These are phyloP conservation scores for Drosophila basisetae DNA, from an alignment of 2,888 invertebrate species.

Conservation along the genomic window DNA sequence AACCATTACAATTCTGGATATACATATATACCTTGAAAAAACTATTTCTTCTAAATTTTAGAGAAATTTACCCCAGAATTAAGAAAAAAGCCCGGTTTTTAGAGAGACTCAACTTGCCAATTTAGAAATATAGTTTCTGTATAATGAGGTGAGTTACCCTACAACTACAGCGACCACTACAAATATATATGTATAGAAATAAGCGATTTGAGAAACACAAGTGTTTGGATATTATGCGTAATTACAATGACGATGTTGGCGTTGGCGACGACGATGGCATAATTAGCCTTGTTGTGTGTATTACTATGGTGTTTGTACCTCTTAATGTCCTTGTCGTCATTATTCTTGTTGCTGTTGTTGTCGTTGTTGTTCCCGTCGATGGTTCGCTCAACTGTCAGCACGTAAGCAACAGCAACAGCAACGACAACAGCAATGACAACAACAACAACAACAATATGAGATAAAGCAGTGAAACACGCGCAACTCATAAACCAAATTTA, in stretches of 20 bases:
- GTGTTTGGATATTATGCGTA: conserved; percentile 63
- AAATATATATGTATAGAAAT: background rate
- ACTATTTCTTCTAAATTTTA: background rate
- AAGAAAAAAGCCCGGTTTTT: background rate
- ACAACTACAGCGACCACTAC: too few relatives aligned
- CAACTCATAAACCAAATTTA: conserved; percentile 68
- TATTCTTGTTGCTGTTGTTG: conserved; percentile 16
- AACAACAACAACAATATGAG: conserved; percentile 12
- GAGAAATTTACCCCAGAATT: background rate
- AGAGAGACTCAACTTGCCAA: background rate
- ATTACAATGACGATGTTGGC: conserved; percentile 59
- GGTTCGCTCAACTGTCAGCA: conserved; percentile 42
- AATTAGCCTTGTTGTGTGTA: conserved; percentile 65
- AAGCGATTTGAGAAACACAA: conserved; percentile 24
- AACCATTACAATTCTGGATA: background rate
- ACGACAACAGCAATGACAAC: conserved; percentile 3
- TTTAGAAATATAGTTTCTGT: background rate
- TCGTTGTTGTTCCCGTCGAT: conserved; percentile 27
- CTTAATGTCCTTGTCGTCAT: conserved; percentile 13
- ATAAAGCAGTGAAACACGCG: conserved; percentile 53
- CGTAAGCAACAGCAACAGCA: conserved; percentile 26
- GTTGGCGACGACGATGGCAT: conserved; percentile 63
- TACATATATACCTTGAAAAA: background rate
- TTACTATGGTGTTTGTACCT: conserved; percentile 31
- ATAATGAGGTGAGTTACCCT: background rate